phyloP scores from a whole-genome alignment of 2,888 invertebrate genomes.

The Craniophora ligustri region DNA sequence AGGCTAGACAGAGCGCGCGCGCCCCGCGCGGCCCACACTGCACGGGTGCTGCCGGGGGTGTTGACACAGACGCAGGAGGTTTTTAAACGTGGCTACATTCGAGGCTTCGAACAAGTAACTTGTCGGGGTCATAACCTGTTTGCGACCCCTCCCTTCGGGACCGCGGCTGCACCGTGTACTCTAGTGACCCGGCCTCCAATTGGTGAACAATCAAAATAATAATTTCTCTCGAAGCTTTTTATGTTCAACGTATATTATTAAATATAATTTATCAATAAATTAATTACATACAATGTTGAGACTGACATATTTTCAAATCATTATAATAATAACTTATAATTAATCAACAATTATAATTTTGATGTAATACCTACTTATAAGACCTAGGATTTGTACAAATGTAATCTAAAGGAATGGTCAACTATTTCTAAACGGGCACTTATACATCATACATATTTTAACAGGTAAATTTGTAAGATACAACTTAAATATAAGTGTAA shows the following conservation, averaged over 20 bases:
- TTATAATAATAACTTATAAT: no score
- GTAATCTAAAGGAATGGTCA: no score
- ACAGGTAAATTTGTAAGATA: no score
- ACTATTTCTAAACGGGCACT: no score
- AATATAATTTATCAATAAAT: no score
- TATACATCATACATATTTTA: no score
- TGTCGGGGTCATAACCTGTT: constrained; percentile 89
- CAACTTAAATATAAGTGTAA: no score
- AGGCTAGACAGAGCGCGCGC: constrained; percentile 60
- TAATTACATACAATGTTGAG: no score
- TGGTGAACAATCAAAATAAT: constrained; percentile 70
- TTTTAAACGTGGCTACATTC: constrained; percentile 73
- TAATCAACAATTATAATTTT: background rate
- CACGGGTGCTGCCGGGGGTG: constrained; percentile 53
- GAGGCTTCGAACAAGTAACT: constrained; percentile 86
- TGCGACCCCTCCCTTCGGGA: constrained; percentile 86
- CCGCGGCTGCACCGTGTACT: constrained; percentile 77
- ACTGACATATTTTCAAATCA: no score
- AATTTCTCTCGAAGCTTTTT: constrained; percentile 41
- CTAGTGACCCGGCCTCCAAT: constrained; percentile 76
- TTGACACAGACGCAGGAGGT: constrained; percentile 64
- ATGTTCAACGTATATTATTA: background rate
- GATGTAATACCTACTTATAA: no score
- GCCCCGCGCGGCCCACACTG: constrained; percentile 48
- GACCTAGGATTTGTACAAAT: no score